These are phyloP conservation scores for Pemphigus obesinymphae DNA, from an alignment of 1,140 invertebrate genomes.

Conservation along the genomic window DNA sequence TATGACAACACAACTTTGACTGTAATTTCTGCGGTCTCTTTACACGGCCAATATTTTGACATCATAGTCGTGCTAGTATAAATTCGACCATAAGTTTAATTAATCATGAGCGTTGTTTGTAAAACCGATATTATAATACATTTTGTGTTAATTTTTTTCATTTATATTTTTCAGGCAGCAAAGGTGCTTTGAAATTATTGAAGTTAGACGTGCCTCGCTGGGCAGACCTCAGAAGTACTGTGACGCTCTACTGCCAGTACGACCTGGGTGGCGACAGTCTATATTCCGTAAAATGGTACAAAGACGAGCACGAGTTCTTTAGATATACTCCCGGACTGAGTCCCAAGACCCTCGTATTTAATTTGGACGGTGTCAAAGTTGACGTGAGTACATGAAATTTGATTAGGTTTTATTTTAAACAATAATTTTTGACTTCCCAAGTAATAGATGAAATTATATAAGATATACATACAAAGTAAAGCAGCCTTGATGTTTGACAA, in stretches of 20 bases:
- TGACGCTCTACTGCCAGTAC: conserved; percentile 45
- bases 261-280: conserved; percentile 44
- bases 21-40: no score
- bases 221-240: conserved; percentile 44
- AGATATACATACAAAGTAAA: no score
- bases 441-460: no score
- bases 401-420: no score
- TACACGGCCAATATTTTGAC: no score
- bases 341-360: conserved; percentile 60
- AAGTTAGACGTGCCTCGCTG: conserved; percentile 45
- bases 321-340: conserved; percentile 59
- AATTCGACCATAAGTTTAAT: no score
- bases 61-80: no score
- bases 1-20: no score
- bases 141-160: no score
- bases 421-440: no score
- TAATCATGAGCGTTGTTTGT: no score
- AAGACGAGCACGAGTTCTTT: conserved; percentile 60
- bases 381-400: conserved; percentile 46
- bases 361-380: conserved; percentile 58
- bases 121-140: neutral
- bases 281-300: conserved; percentile 67
- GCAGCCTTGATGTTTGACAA: neutral
- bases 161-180: conserved; percentile 11
- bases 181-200: conserved; percentile 43